Evolutionary conservation across 2,113 vertebrate genomes (phyloP).

Genomic region (Tichodroma muraria): DNA sequence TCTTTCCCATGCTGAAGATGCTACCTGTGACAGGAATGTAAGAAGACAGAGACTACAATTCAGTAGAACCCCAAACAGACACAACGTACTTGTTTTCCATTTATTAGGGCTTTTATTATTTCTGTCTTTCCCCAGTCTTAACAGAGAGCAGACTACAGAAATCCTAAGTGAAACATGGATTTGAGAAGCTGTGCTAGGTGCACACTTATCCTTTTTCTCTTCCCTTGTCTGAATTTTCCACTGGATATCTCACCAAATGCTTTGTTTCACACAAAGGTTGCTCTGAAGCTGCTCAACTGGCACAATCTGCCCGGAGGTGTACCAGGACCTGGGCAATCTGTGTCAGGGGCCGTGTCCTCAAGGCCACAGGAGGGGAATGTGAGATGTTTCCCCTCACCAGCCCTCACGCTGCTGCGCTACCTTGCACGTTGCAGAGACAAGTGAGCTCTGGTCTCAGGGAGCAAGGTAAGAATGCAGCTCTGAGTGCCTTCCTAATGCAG

Average conservation of each 20-base stretch:
- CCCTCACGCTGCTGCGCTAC: not conserved
- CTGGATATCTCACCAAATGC: not conserved
- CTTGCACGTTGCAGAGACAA: not conserved
- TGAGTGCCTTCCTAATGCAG: not conserved
- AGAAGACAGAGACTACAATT: not conserved
- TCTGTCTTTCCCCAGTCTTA: not conserved
- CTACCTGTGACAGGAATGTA: not conserved
- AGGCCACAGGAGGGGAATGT: not conserved
- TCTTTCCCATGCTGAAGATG: not conserved
- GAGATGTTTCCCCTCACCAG: not conserved
- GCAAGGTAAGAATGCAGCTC: not conserved
- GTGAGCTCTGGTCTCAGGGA: not conserved
- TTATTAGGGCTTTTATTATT: not conserved
- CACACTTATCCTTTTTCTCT: not conserved
- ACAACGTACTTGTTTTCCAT: not conserved
- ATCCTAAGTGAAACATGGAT: not conserved
- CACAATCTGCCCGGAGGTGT: not conserved
- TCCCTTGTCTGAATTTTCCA: not conserved
- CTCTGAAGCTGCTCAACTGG: not conserved
- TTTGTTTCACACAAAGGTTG: not conserved
- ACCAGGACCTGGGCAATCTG: not conserved
- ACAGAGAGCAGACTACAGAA: not conserved
- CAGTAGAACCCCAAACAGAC: not conserved
- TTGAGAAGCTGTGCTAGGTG: not conserved
- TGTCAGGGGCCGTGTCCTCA: not conserved